phyloP scores from a whole-genome alignment of 2,888 invertebrate species.

The Coelinius sp. region DNA sequence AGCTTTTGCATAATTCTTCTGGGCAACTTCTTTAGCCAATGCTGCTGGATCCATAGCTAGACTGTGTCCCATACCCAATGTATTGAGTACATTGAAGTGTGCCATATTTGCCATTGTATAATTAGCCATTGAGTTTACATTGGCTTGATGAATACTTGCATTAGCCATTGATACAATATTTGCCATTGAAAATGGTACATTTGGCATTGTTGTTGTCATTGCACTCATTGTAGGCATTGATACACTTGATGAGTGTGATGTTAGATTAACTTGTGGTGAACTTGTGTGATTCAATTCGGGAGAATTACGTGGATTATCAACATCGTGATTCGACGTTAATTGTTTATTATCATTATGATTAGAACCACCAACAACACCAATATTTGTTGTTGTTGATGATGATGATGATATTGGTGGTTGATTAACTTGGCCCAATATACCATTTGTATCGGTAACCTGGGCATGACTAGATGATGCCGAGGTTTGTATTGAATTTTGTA shows the following conservation, averaged over 20 bases:
- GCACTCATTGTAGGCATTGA: conserved; percentile 61
- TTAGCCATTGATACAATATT: conserved; percentile 51
- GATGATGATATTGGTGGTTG: conserved; percentile 49
- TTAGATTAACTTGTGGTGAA: conserved; percentile 52
- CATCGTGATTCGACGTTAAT: conserved; percentile 63
- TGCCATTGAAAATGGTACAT: conserved; percentile 51
- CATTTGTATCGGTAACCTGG: conserved; percentile 47
- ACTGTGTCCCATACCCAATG: conserved; percentile 52
- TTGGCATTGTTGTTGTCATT: conserved; percentile 54
- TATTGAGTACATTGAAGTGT: conserved; percentile 59
- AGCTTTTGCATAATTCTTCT: conserved; percentile 86
- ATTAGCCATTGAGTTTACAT: conserved; percentile 52
- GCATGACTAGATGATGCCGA: conserved; percentile 41
- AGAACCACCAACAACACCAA: conserved; percentile 48
- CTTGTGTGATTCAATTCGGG: conserved; percentile 69
- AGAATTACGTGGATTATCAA: conserved; percentile 65
- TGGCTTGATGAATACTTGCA: conserved; percentile 44
- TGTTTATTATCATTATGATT: conserved; percentile 40
- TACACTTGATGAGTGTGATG: conserved; percentile 37
- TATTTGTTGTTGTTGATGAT: conserved; percentile 49
- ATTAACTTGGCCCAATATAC: conserved; percentile 67
- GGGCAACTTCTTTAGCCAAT: conserved; percentile 85
- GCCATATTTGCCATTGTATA: conserved; percentile 63
- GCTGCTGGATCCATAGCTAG: conserved; percentile 74
- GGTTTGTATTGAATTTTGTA: conserved; percentile 60